These are phyloP conservation scores for Psittacula derbiana DNA, from an alignment of 2,797 vertebrate species.

Conservation along the genomic window DNA sequence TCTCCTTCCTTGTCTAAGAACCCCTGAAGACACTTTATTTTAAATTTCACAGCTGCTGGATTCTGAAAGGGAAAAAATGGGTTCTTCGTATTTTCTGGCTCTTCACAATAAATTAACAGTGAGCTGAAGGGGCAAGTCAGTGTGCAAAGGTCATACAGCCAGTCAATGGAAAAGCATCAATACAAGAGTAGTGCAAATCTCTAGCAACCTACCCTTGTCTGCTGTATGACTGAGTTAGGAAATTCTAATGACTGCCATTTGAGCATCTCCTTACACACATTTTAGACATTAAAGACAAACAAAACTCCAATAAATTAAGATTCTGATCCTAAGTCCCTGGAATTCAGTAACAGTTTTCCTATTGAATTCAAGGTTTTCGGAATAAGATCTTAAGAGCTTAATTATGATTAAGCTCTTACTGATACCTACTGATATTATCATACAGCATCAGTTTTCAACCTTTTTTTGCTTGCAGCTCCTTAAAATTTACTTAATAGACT, in stretches of 20 bases:
- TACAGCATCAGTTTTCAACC: neutral
- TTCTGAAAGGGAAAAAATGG: neutral
- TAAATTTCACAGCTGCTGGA: slow-evolving; percentile 14
- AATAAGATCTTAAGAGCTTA: neutral
- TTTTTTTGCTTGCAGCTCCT: neutral
- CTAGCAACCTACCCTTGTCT: neutral
- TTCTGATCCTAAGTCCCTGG: neutral
- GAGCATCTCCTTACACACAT: neutral
- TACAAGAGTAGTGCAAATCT: neutral
- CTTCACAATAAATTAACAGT: neutral
- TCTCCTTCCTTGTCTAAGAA: neutral
- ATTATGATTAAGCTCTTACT: neutral
- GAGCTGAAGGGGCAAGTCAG: neutral
- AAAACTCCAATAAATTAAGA: neutral
- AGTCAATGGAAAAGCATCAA: neutral
- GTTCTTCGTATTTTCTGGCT: neutral
- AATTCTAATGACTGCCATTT: neutral
- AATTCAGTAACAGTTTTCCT: neutral
- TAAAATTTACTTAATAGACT: neutral
- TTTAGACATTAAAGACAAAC: neutral
- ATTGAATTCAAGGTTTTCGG: neutral
- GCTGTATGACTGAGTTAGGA: neutral
- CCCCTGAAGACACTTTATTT: neutral
- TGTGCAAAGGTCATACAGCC: neutral
- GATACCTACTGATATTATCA: neutral